Evolutionary conservation across 2,888 invertebrate genomes (phyloP).

Genomic region (Antheraea assamensis): DNA sequence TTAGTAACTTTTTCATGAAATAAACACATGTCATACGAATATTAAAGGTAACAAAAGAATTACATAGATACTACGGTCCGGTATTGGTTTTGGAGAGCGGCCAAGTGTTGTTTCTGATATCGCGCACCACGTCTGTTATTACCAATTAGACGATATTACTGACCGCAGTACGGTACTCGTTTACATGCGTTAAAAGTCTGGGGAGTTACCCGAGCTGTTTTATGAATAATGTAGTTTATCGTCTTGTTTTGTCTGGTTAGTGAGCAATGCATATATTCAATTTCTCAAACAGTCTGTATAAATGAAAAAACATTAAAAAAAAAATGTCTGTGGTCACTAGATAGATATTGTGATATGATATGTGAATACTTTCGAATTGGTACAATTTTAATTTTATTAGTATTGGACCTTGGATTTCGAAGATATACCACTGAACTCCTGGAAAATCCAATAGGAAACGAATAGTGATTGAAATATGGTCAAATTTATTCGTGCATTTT

Average conservation of each 20-base stretch:
- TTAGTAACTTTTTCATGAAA: not conserved
- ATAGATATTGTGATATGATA: too few relatives aligned
- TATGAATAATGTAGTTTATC: not conserved
- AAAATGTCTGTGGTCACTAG: too few relatives aligned
- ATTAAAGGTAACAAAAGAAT: not conserved
- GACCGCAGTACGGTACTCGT: not conserved
- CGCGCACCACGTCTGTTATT: not conserved
- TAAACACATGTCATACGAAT: not conserved
- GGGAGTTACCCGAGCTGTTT: not conserved
- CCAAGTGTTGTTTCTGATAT: constrained; percentile 4
- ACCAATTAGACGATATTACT: not conserved
- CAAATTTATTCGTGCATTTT: too few relatives aligned
- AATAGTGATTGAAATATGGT: too few relatives aligned
- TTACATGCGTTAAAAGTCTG: not conserved
- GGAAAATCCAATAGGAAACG: too few relatives aligned
- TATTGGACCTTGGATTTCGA: too few relatives aligned
- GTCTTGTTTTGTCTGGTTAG: not conserved
- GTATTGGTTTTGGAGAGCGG: constrained; percentile 5
- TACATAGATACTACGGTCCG: not conserved
- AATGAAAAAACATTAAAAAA: too few relatives aligned
- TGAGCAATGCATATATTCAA: not conserved
- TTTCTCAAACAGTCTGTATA: too few relatives aligned
- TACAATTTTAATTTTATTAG: too few relatives aligned
- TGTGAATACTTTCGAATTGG: too few relatives aligned
- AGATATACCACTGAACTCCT: too few relatives aligned